A percentile compares a stretch with the other conserved stretches of the same genome.
These are phyloP conservation scores for Agrotis clavis DNA, from an alignment of 2,888 invertebrate species.

Conservation along the genomic window DNA sequence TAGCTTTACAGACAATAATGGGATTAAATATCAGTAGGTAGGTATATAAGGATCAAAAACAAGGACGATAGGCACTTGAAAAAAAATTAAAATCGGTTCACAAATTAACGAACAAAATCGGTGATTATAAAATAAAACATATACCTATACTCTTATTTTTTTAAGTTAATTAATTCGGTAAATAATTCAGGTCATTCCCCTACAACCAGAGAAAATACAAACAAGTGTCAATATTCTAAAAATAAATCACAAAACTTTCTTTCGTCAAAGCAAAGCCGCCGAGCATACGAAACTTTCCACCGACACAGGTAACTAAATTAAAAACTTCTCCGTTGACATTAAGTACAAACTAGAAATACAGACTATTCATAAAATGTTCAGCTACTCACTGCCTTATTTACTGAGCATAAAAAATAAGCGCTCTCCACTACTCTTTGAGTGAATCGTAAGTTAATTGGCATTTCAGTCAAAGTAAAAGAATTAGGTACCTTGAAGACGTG, in stretches of 20 bases:
- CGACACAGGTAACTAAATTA: conserved; percentile 50
- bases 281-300: conserved; percentile 11
- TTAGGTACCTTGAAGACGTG: conserved; percentile 23
- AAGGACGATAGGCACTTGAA: no score
- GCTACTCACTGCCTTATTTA: conserved; percentile 32
- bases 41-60: no score
- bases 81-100: no score
- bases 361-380: conserved; percentile 43
- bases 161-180: no score
- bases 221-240: conserved; percentile 16
- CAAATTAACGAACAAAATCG: no score
- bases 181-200: neutral
- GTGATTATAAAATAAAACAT: no score
- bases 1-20: neutral
- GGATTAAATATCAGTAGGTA: neutral
- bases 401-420: conserved; percentile 33
- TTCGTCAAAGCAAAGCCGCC: conserved; percentile 30
- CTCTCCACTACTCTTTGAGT: conserved; percentile 40
- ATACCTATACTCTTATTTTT: no score
- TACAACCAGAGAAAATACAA: neutral
- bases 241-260: conserved; percentile 12
- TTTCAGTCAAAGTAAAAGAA: conserved; percentile 50
- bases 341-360: conserved; percentile 17
- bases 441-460: conserved; percentile 48
- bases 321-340: conserved; percentile 43